Percentiles rank a stretch among this genome's conserved stretches.
These are phyloP conservation scores for Pygocentrus nattereri DNA, from an alignment of 2,797 vertebrate genomes.

Conservation along the genomic window DNA sequence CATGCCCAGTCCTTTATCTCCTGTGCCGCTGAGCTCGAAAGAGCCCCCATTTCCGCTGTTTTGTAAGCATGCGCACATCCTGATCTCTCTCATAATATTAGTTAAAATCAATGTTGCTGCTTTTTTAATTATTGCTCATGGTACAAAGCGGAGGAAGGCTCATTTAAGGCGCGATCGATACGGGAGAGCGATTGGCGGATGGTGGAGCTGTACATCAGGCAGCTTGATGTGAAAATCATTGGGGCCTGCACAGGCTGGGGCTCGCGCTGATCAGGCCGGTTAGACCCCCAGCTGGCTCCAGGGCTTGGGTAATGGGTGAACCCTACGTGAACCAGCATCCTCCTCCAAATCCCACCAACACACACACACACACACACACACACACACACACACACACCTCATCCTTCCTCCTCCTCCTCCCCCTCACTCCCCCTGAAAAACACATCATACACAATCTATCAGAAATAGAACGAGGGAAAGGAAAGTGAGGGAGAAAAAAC, in stretches of 20 bases:
- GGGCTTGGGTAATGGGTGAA: conserved; percentile 95
- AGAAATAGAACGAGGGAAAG: conserved; percentile 16
- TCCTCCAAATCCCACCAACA: conserved; percentile 51
- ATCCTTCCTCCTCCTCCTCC: not conserved
- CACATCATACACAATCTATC: conserved; percentile 83
- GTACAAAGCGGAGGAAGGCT: conserved; percentile 99
- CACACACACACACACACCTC: not conserved
- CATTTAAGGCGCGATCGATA: conserved; percentile 98
- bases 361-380: not conserved
- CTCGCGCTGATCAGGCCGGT: conserved; percentile 94
- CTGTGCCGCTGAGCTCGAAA: conserved; percentile 71
- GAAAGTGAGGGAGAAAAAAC: not conserved
- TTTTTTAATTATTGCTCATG: conserved; percentile 99
- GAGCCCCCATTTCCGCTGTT: conserved; percentile 88
- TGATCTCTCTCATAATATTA: conserved; percentile 99
- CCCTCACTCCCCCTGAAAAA: conserved; percentile 76
- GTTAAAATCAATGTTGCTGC: conserved; percentile 99
- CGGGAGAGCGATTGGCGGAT: conserved; percentile 97
- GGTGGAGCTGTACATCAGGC: conserved; percentile 98
- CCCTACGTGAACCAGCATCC: conserved; percentile 93
- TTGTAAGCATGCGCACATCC: conserved; percentile 99
- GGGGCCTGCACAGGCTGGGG: conserved; percentile 91
- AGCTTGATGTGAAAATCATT: conserved; percentile 99
- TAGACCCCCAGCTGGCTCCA: conserved; percentile 99
- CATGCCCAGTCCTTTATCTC: not conserved